Percentiles rank a stretch among this genome's conserved stretches.
Conservation (phyloP, 2,797 vertebrate species). For the Steatocranus sp. region DNA sequence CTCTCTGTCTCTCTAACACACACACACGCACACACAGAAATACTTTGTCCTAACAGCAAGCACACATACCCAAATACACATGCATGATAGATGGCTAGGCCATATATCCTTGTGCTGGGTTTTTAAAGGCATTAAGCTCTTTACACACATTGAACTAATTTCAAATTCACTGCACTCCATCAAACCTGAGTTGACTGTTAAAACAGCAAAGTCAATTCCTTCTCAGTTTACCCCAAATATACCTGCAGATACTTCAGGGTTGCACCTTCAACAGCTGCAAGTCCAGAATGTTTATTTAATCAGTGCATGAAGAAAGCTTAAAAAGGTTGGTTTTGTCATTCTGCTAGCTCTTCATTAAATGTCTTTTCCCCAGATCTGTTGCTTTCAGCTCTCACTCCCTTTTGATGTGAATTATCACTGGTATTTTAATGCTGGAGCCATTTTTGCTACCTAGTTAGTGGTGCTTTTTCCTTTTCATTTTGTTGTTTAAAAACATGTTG, state of each 20-base stretch:
- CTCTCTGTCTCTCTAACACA: background rate
- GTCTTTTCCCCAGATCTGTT: background rate
- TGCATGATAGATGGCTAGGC: slow-evolving; percentile 60
- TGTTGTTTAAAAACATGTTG: background rate
- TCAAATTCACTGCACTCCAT: slow-evolving; percentile 69
- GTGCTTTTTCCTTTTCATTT: background rate
- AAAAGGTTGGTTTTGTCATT: background rate
- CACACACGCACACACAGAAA: background rate
- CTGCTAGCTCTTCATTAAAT: background rate
- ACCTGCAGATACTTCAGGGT: slow-evolving; percentile 4
- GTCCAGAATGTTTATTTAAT: slow-evolving; percentile 8
- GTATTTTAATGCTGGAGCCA: background rate
- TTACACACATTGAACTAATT: slow-evolving; percentile 61
- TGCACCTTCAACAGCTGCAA: background rate
- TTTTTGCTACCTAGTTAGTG: background rate
- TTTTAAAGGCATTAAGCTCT: slow-evolving; percentile 64
- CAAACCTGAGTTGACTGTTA: slow-evolving; percentile 57
- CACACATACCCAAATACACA: background rate
- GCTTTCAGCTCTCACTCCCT: background rate
- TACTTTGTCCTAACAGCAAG: background rate
- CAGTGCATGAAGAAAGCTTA: background rate
- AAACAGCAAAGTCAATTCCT: slow-evolving; percentile 35
- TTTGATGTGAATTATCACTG: background rate
- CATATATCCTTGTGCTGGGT: slow-evolving; percentile 44
- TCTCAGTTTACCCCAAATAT: slow-evolving; percentile 28